Evolutionary conservation across 2,797 vertebrate species (phyloP).

Genomic region (Todus mexicanus): DNA sequence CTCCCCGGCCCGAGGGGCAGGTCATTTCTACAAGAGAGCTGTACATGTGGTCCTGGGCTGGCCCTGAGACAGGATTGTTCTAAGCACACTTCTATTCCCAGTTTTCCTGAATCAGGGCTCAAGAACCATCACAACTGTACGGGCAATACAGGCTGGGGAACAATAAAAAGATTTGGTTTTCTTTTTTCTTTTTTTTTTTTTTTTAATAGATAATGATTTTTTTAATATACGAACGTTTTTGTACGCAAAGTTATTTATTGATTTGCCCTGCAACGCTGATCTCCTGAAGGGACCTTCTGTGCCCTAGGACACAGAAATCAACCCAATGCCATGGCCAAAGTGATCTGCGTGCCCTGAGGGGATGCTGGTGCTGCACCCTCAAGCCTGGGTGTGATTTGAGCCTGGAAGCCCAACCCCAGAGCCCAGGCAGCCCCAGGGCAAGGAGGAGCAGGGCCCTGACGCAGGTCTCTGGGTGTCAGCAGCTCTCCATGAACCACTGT

Average conservation of each 20-base stretch:
- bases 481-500: background rate
- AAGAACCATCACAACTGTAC: background rate
- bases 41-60: background rate
- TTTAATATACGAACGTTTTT: constrained; percentile 29
- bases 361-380: background rate
- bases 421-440: background rate
- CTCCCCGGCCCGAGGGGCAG: background rate
- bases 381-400: background rate
- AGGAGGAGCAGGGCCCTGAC: no score
- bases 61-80: background rate
- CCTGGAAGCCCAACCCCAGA: background rate
- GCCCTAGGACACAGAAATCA: background rate
- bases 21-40: background rate
- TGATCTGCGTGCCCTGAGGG: background rate
- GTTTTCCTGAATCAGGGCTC: constrained; percentile 33
- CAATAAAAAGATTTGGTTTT: background rate
- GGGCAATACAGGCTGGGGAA: background rate
- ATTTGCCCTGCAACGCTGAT: constrained; percentile 17
- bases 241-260: constrained; percentile 56
- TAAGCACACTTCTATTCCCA: background rate
- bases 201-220: constrained; percentile 8
- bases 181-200: background rate
- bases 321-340: background rate
- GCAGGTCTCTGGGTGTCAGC: background rate
- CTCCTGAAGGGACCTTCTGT: background rate